These are phyloP conservation scores for Mesocentrotus franciscanus DNA, from an alignment of 53 echinoderm and acorn worm genomes.

Conservation along the genomic window DNA sequence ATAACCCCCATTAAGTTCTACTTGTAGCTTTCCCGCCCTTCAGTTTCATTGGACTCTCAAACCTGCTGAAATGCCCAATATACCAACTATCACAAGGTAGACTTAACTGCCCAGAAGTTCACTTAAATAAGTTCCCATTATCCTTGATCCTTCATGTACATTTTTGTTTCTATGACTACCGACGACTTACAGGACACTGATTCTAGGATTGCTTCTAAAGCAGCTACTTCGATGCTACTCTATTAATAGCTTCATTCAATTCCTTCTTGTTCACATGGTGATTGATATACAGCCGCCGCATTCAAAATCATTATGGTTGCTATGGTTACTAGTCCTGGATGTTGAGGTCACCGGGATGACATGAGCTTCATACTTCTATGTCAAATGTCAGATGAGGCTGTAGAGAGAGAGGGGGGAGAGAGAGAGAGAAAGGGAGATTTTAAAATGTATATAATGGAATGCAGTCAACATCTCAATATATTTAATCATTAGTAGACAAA, in stretches of 20 bases:
- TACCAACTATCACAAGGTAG: background rate
- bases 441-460: no score
- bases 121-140: background rate
- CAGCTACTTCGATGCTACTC: background rate
- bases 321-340: background rate
- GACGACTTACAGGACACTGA: background rate
- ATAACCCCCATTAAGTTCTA: background rate
- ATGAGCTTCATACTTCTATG: constrained; percentile 30
- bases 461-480: no score
- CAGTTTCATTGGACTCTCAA: background rate
- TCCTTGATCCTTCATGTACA: background rate
- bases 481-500: no score
- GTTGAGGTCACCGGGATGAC: background rate
- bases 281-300: background rate
- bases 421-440: background rate
- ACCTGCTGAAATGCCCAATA: background rate
- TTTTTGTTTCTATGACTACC: background rate
- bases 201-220: background rate
- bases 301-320: background rate
- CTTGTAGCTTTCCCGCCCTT: background rate
- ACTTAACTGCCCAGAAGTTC: background rate
- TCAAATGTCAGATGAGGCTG: constrained; percentile 60
- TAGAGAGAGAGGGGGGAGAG: background rate
- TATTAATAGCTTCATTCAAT: background rate
- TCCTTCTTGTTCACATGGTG: background rate